Conservation (phyloP, 2,888 invertebrate species). For the Pammene fasciana region DNA sequence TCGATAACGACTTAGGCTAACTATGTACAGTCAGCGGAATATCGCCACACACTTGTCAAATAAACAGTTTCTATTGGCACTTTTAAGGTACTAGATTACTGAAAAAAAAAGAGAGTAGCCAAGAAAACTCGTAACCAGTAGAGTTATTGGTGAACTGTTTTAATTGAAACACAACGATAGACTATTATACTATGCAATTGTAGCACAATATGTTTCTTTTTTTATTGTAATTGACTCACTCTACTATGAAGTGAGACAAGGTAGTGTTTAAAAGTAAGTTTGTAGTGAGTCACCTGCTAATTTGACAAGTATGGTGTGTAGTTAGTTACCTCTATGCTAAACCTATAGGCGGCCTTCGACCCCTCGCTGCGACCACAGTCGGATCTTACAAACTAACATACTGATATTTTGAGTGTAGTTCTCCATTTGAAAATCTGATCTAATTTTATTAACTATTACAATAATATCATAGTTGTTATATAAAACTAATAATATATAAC, state of each 20-base stretch:
- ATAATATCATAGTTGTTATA: constrained; percentile 13
- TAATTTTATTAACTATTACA: constrained; percentile 16
- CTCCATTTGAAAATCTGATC: constrained; percentile 13
- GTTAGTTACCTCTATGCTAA: constrained; percentile 60
- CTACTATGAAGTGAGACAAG: too few species aligned
- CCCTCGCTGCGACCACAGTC: constrained; percentile 72
- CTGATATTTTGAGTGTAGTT: constrained; percentile 38
- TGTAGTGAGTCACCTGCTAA: constrained; percentile 3
- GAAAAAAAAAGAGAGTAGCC: background rate
- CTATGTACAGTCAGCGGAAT: constrained; percentile 55
- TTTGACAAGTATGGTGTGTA: constrained; percentile 48
- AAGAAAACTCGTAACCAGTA: background rate
- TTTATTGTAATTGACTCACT: too few species aligned
- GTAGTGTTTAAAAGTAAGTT: too few species aligned
- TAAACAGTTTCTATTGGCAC: constrained; percentile 18
- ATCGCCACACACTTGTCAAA: constrained; percentile 51
- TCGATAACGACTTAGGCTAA: constrained; percentile 55
- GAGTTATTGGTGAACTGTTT: background rate
- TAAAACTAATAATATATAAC: constrained; percentile 28
- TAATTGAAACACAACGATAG: background rate
- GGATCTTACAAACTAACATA: constrained; percentile 61
- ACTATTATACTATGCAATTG: too few species aligned
- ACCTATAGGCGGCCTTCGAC: constrained; percentile 79
- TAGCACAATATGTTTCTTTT: too few species aligned
- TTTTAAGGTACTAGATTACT: background rate